phyloP scores from a whole-genome alignment of 2,797 vertebrate genomes.

The Labroides dimidiatus region DNA sequence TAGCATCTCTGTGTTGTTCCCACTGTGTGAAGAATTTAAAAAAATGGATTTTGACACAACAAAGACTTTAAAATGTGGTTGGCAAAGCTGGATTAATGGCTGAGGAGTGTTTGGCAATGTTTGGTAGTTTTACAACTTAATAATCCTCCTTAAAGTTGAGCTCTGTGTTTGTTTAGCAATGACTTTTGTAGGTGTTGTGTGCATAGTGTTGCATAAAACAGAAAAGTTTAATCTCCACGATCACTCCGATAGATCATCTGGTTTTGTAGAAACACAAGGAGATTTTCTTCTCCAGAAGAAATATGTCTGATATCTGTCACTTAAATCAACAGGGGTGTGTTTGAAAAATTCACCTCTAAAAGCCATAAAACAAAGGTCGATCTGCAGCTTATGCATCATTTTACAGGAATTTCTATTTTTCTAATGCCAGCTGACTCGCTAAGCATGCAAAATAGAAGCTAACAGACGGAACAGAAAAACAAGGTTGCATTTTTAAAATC shows the following conservation, averaged over 20 bases:
- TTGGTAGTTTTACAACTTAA: not conserved
- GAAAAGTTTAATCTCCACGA: not conserved
- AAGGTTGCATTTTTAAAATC: not conserved
- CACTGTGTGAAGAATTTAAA: not conserved
- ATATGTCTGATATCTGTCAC: not conserved
- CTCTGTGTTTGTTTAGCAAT: not conserved
- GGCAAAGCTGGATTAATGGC: conserved; percentile 18
- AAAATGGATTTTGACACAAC: not conserved
- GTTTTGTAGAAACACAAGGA: not conserved
- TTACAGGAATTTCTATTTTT: not conserved
- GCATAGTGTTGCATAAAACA: not conserved
- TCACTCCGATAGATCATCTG: not conserved
- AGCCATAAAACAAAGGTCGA: not conserved
- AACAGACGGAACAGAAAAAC: not conserved
- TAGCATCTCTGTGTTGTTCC: not conserved
- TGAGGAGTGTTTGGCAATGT: conserved; percentile 25
- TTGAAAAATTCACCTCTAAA: conserved; percentile 1
- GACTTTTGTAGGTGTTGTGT: not conserved
- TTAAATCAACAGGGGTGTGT: not conserved
- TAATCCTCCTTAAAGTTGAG: conserved; percentile 6
- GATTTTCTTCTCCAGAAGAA: no score
- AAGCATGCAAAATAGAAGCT: not conserved
- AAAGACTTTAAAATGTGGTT: conserved; percentile 8
- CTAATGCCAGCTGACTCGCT: not conserved
- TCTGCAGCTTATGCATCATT: not conserved